A percentile compares a stretch with the other conserved stretches of the same genome.
Evolutionary conservation across 1,140 invertebrate genomes (phyloP).

Genomic region (Papilio aristodemus): DNA sequence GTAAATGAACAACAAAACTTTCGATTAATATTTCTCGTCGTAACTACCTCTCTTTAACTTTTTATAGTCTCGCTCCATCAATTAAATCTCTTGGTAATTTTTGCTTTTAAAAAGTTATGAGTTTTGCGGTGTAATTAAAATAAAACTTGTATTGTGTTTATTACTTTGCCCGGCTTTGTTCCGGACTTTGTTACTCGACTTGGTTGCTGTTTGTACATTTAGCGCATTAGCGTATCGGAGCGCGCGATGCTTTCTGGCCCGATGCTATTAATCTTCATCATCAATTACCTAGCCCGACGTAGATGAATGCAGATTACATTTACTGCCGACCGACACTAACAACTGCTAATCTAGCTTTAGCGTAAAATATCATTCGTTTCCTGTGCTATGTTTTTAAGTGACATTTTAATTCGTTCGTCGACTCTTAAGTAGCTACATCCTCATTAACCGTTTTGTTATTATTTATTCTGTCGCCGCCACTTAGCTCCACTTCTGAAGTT

Average conservation of each 20-base stretch:
- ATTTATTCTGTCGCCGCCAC: conserved; percentile 56
- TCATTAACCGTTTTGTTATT: conserved; percentile 70
- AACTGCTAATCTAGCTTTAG: conserved; percentile 67
- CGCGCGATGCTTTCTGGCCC: conserved; percentile 15
- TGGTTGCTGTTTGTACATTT: conserved; percentile 10
- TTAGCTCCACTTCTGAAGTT: conserved; percentile 43
- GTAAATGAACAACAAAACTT: conserved; percentile 27
- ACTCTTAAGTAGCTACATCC: conserved; percentile 72
- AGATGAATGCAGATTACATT: conserved; percentile 38
- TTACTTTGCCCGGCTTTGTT: conserved; percentile 16
- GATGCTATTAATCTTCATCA: conserved; percentile 25
- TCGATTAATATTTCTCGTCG: conserved; percentile 28
- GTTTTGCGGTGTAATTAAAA: background rate
- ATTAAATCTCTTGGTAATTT: conserved; percentile 30
- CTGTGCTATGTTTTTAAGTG: conserved; percentile 65
- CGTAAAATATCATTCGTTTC: conserved; percentile 63
- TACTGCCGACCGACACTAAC: conserved; percentile 42
- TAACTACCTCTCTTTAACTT: background rate
- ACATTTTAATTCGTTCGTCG: conserved; percentile 63
- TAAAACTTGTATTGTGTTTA: conserved; percentile 14
- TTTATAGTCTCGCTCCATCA: conserved; percentile 14
- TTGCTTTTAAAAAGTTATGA: conserved; percentile 17
- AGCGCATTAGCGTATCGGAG: conserved; percentile 20
- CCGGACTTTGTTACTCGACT: background rate
- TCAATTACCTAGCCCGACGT: conserved; percentile 34